Percentiles rank a stretch among this genome's conserved stretches.
Conservation (phyloP, 1,140 invertebrate genomes). For the Drosophila rufa region DNA sequence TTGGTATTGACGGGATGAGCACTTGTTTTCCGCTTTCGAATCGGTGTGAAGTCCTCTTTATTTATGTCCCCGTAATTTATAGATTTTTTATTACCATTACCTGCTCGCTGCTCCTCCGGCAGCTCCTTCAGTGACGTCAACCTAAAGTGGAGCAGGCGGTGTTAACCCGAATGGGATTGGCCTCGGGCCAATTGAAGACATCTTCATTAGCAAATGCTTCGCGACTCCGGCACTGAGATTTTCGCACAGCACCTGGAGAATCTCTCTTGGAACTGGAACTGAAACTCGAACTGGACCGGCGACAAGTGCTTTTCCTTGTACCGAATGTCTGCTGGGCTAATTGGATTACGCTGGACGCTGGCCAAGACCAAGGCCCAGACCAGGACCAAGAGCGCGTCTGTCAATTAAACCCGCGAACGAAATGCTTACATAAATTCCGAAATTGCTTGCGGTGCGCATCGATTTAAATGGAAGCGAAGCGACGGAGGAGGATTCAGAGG, state of each 20-base stretch:
- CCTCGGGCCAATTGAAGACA: constrained; percentile 61
- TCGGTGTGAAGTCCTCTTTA: constrained; percentile 61
- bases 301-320: constrained; percentile 83
- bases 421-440: constrained; percentile 83
- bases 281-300: constrained; percentile 19
- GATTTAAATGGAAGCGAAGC: constrained; percentile 74
- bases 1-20: constrained; percentile 6
- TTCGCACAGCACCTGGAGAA: background rate
- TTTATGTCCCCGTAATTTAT: constrained; percentile 73
- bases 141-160: constrained; percentile 14
- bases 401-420: constrained; percentile 81
- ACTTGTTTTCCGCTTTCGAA: constrained; percentile 18
- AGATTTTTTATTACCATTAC: constrained; percentile 58
- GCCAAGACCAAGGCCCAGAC: background rate
- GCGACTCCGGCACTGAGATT: constrained; percentile 8
- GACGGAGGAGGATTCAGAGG: background rate
- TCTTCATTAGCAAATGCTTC: constrained; percentile 74
- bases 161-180: constrained; percentile 39
- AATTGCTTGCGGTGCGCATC: constrained; percentile 82
- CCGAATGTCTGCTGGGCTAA: constrained; percentile 77
- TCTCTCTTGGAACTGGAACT: background rate
- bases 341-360: constrained; percentile 62
- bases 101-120: constrained; percentile 8
- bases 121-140: constrained; percentile 42
- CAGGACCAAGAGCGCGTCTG: constrained; percentile 53